Percentiles rank a stretch among this genome's conserved stretches.
phyloP scores from a whole-genome alignment of 1,140 invertebrate genomes.

The Drosophila pandora region DNA sequence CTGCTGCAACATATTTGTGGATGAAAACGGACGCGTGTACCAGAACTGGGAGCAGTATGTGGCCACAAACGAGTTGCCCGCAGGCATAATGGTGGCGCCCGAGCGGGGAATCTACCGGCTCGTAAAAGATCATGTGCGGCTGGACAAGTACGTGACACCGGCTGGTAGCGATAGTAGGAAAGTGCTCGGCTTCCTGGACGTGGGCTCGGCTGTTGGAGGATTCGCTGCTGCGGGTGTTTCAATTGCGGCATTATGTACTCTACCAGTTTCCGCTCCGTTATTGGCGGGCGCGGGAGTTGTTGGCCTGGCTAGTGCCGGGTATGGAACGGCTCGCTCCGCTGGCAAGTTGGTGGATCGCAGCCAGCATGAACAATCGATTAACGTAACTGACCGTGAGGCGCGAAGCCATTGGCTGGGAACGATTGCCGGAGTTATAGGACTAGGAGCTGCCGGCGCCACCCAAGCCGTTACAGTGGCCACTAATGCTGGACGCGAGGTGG shows the following conservation, averaged over 20 bases:
- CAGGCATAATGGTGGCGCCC: conserved; percentile 66
- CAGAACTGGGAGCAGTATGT: conserved; percentile 72
- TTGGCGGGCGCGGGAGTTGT: conserved; percentile 52
- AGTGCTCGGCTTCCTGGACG: conserved; percentile 46
- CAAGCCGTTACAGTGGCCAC: conserved; percentile 49
- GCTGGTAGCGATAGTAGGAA: conserved; percentile 1
- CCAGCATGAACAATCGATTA: conserved; percentile 72
- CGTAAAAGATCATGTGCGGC: neutral
- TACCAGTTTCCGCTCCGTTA: conserved; percentile 59
- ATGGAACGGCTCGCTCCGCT: conserved; percentile 54
- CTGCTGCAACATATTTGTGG: conserved; percentile 77
- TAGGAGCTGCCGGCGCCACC: conserved; percentile 73
- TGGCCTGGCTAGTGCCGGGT: conserved; percentile 54
- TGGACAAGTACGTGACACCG: conserved; percentile 60
- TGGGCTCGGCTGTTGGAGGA: conserved; percentile 43
- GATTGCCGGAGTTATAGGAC: conserved; percentile 45
- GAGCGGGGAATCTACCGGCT: conserved; percentile 57
- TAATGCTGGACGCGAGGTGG: conserved; percentile 59
- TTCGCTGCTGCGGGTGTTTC: conserved; percentile 65
- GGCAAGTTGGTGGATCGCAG: conserved; percentile 57
- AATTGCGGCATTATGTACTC: conserved; percentile 36
- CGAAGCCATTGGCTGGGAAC: conserved; percentile 67
- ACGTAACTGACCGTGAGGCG: conserved; percentile 54
- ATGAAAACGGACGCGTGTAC: conserved; percentile 72
- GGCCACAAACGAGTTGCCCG: conserved; percentile 58